These are phyloP conservation scores for Zaprionus africanus DNA, from an alignment of 1,140 invertebrate species.

Conservation along the genomic window DNA sequence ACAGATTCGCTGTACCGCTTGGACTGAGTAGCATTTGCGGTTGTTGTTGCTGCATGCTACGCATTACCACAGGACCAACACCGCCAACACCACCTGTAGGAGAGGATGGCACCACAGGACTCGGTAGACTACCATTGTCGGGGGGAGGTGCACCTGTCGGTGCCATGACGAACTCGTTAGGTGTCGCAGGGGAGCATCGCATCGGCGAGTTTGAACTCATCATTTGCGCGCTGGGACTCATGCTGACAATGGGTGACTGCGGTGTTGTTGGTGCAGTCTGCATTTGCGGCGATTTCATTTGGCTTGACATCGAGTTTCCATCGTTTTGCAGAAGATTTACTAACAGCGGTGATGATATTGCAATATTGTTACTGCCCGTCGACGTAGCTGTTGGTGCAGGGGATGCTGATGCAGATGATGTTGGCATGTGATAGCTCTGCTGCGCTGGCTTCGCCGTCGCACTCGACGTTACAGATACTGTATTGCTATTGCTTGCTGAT, in stretches of 20 bases:
- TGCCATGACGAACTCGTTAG: slow-evolving; percentile 61
- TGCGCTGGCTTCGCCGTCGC: slow-evolving; percentile 55
- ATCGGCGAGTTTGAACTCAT: slow-evolving; percentile 72
- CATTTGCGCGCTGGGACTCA: slow-evolving; percentile 75
- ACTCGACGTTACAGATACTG: slow-evolving; percentile 24
- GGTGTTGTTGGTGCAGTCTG: slow-evolving; percentile 47
- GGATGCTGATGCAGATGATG: slow-evolving; percentile 44
- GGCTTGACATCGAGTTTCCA: slow-evolving; percentile 85
- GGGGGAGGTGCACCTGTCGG: slow-evolving; percentile 45
- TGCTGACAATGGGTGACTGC: slow-evolving; percentile 62
- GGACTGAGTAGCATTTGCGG: slow-evolving; percentile 71
- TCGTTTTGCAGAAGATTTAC: slow-evolving; percentile 96
- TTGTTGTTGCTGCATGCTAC: slow-evolving; percentile 72
- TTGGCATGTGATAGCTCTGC: slow-evolving; percentile 53
- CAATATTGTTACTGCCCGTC: slow-evolving; percentile 75
- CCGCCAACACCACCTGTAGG: slow-evolving; percentile 49
- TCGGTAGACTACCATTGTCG: slow-evolving; percentile 59
- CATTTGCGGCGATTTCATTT: slow-evolving; percentile 69
- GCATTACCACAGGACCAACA: slow-evolving; percentile 55
- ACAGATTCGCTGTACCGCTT: slow-evolving; percentile 57
- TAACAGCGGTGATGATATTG: slow-evolving; percentile 93
- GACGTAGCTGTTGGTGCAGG: slow-evolving; percentile 77
- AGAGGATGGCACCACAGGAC: slow-evolving; percentile 70
- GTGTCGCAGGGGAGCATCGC: slow-evolving; percentile 61
- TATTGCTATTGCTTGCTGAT: slow-evolving; percentile 48